phyloP scores from a whole-genome alignment of 2,113 vertebrate genomes.

The Oncorhynchus tshawytscha region DNA sequence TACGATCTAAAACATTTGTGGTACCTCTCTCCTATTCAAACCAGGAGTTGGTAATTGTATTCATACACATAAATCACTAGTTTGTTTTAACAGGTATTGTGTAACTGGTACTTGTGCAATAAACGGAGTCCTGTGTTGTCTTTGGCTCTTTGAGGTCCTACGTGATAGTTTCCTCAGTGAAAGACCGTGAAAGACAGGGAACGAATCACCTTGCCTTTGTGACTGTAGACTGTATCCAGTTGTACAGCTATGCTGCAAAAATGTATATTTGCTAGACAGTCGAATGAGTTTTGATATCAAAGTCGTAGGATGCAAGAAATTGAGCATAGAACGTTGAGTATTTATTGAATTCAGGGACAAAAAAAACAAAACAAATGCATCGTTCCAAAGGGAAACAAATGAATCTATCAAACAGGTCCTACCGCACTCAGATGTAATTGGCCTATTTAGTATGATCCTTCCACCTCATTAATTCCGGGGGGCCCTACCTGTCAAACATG shows the following conservation, averaged over 20 bases:
- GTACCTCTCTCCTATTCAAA: slow-evolving; percentile 44
- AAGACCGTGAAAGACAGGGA: background rate
- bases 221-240: too few species aligned
- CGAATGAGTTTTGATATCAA: too few species aligned
- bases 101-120: slow-evolving; percentile 17
- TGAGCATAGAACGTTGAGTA: too few species aligned
- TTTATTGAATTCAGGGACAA: too few species aligned
- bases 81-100: slow-evolving; percentile 32
- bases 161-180: slow-evolving; percentile 43
- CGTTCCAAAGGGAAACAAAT: background rate
- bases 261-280: too few species aligned
- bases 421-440: too few species aligned
- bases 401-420: too few species aligned
- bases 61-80: slow-evolving; percentile 53
- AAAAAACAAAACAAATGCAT: too few species aligned
- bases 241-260: too few species aligned
- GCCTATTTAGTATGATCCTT: slow-evolving; percentile 12
- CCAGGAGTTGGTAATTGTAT: slow-evolving; percentile 42
- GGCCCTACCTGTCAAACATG: slow-evolving; percentile 41
- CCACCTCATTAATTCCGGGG: slow-evolving; percentile 33
- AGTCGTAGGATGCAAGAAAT: too few species aligned
- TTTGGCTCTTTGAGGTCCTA: slow-evolving; percentile 58
- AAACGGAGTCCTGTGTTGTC: slow-evolving; percentile 56
- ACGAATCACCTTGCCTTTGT: too few species aligned
- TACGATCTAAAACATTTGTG: slow-evolving; percentile 20